Evolutionary conservation across 2,888 invertebrate species (phyloP), one percentile per base, ranked within the genome.

Genomic region (Apamea sordens): DNA sequence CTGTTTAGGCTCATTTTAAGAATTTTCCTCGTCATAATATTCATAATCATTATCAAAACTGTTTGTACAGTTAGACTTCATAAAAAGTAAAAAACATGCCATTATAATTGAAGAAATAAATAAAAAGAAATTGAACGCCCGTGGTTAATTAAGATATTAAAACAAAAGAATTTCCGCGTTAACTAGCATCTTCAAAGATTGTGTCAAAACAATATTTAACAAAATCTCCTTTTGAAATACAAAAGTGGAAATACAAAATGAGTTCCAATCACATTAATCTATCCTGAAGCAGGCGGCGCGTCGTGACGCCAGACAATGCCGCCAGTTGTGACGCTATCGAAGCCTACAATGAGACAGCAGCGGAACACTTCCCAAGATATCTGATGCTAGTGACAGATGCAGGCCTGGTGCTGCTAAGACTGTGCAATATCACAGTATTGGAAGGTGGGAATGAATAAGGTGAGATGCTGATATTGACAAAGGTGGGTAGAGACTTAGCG

Each of bases 291-390:
- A 71, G 53, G 28, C 70, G 71, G 2, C 41, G 5, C 24, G 53
- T 21, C 36, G 36, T 36, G 61, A 56, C 47, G 28, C 24, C 41
- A 69, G 28, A 84, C 84, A 86, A 84, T 79, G 36, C 59, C 15
- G 50, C 53, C 47, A 53, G 67, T 41, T 15, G 36, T 65, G 68
- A 70, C 76, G 65, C 44, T 83, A 80, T 83, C 80, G 74, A 75
- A 28, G 74, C 63, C 86, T 41, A 47, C 83, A 59, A 13, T 44
- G 73, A 53, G 79, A 36, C 79, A 44, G 68, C 56, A 76, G 11
- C 80, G 76, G 83, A 73, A 88, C 73, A 74, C 53, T 69, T 47
- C 71, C 59, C 77, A 50, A 79, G 87, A 77, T 90, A 89, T 85
- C 87, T 86, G 86, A 86, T 82, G 59, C 70, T 24, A 71, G 63